These are phyloP conservation scores for Chinchilla lanigera DNA, from an alignment of 2,113 vertebrate genomes.

Conservation along the genomic window DNA sequence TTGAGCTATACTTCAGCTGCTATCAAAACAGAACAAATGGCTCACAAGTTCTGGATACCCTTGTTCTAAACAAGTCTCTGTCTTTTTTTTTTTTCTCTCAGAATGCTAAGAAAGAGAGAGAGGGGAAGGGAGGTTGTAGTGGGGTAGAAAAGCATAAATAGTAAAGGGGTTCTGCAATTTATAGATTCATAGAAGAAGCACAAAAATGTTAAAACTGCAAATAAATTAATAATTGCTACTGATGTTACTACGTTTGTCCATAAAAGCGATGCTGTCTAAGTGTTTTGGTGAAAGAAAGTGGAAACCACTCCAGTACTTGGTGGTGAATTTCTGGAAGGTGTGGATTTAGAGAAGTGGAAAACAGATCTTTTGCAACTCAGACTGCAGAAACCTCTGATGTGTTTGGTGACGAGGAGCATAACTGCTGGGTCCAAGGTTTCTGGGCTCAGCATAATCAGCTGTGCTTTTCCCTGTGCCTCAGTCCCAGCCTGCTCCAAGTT, in stretches of 20 bases:
- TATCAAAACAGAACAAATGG: neutral
- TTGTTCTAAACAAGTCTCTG: neutral
- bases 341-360: constrained; percentile 6
- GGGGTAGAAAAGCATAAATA: neutral
- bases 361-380: neutral
- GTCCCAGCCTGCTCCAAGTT: neutral
- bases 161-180: neutral
- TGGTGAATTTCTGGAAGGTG: constrained; percentile 40
- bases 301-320: constrained; percentile 16
- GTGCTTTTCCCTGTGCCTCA: neutral
- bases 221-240: neutral
- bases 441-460: rapidly evolving
- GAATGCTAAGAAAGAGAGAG: neutral
- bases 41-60: neutral
- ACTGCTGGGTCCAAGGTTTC: neutral
- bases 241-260: neutral
- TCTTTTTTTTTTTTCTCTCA: neutral
- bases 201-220: neutral
- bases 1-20: neutral
- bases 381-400: neutral
- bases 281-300: neutral
- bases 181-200: neutral
- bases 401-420: neutral
- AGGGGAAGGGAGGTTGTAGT: neutral
- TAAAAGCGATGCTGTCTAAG: neutral